Evolutionary conservation across 2,797 vertebrate species (phyloP).

Genomic region (Rallus crepitans): DNA sequence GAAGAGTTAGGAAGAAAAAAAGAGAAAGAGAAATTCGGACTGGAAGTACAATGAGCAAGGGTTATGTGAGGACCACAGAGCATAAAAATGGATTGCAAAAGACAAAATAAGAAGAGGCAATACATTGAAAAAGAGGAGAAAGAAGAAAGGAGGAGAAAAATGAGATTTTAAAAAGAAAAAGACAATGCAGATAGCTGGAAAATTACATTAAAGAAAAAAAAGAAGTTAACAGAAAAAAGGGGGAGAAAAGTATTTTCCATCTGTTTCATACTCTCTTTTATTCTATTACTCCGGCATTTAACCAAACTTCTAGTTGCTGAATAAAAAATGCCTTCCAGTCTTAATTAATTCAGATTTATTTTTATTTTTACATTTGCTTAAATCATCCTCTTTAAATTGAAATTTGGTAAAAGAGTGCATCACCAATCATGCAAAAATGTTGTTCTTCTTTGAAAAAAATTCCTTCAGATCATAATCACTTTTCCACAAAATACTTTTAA

Average conservation of each 20-base stretch:
- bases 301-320: neutral
- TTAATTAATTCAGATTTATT: neutral
- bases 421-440: neutral
- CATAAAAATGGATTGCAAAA: neutral
- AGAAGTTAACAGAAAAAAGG: neutral
- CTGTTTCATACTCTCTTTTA: neutral
- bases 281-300: neutral
- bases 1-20: neutral
- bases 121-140: neutral
- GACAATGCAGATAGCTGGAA: neutral
- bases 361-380: neutral
- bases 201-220: neutral
- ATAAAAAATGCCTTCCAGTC: neutral
- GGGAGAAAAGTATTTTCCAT: neutral
- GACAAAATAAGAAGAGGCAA: neutral
- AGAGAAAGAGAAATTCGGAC: neutral
- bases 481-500: neutral
- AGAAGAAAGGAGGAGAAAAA: neutral
- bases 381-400: neutral
- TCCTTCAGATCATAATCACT: neutral
- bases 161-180: neutral
- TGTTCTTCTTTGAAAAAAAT: neutral
- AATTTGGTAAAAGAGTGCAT: neutral
- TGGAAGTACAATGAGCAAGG: neutral
- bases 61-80: neutral